Evolutionary conservation across 1,140 invertebrate species (phyloP).

Genomic region (Drosophila busckii): DNA sequence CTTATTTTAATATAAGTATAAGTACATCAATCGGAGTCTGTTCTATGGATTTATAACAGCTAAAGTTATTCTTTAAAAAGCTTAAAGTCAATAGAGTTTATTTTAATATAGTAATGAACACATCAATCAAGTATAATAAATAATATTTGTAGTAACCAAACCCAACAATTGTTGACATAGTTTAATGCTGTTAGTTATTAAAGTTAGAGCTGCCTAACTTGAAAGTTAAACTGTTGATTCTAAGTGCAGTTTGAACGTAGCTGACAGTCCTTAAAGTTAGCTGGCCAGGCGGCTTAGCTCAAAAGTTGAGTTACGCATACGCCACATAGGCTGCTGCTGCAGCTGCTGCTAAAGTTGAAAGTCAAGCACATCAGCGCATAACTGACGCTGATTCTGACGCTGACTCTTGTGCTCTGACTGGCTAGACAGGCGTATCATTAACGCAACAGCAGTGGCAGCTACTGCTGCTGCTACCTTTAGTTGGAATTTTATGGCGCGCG

Average conservation of each 20-base stretch:
- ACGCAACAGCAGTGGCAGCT: slow-evolving; percentile 42
- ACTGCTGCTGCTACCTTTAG: slow-evolving; percentile 8
- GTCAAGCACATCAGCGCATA: slow-evolving; percentile 39
- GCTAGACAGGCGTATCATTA: slow-evolving; percentile 68
- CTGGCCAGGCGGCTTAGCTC: background rate
- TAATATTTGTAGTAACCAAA: too few species aligned
- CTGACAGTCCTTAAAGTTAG: background rate
- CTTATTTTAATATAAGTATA: too few species aligned
- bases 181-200: too few species aligned
- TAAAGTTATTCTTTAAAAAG: too few species aligned
- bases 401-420: slow-evolving; percentile 11
- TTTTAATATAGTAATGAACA: too few species aligned
- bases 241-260: slow-evolving; percentile 8
- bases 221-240: too few species aligned
- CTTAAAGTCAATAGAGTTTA: too few species aligned
- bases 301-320: slow-evolving; percentile 57
- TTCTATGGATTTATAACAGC: too few species aligned
- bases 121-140: too few species aligned
- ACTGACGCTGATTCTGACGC: slow-evolving; percentile 34
- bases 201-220: too few species aligned
- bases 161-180: too few species aligned
- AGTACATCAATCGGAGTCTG: too few species aligned
- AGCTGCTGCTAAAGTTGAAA: slow-evolving; percentile 14
- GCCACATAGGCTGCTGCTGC: slow-evolving; percentile 29
- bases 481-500: slow-evolving; percentile 64